phyloP scores from a whole-genome alignment of 2,113 vertebrate species.

The Heterotis niloticus region DNA sequence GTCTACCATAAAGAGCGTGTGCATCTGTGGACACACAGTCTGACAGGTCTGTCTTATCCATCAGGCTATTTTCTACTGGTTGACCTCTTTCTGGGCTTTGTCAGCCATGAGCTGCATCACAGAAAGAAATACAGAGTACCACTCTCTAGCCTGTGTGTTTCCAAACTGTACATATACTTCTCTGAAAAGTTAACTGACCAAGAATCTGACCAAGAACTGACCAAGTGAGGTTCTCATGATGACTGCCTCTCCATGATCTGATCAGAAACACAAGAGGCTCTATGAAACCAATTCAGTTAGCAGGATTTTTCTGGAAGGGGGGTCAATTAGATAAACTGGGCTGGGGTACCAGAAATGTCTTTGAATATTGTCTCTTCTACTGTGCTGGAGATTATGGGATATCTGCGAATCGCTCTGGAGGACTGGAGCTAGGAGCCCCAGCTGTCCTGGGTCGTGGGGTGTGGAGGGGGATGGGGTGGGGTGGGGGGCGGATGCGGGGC shows the following conservation, averaged over 20 bases:
- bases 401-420: constrained; percentile 6
- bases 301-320: not conserved
- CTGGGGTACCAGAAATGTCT: not conserved
- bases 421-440: constrained; percentile 44
- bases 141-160: not conserved
- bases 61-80: not conserved
- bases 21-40: too few relatives aligned
- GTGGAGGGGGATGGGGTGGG: constrained; percentile 36
- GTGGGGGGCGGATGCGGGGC: constrained; percentile 38
- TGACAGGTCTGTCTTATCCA: too few relatives aligned
- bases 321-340: too few relatives aligned
- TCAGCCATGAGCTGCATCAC: not conserved
- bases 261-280: not conserved
- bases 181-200: not conserved
- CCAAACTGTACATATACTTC: not conserved
- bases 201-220: too few relatives aligned
- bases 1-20: not conserved
- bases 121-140: not conserved
- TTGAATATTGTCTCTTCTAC: not conserved
- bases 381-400: constrained; percentile 1
- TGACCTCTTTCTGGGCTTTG: not conserved
- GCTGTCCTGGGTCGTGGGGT: constrained; percentile 49
- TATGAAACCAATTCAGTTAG: not conserved
- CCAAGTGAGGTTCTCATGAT: not conserved
- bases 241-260: not conserved